Evolutionary conservation across 2,888 invertebrate species (phyloP).

Genomic region (Dasypolia templi): DNA sequence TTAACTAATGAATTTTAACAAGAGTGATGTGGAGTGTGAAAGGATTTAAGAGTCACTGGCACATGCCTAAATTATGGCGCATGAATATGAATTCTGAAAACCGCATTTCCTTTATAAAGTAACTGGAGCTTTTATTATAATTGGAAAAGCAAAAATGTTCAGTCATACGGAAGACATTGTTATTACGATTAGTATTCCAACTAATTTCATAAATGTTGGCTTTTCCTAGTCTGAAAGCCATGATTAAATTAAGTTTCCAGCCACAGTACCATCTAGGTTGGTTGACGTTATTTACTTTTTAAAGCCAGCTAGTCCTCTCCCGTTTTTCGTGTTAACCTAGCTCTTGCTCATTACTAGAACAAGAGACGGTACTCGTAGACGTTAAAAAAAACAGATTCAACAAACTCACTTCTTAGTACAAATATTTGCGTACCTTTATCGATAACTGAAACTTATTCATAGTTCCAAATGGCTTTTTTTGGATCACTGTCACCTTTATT

Average conservation of each 20-base stretch:
- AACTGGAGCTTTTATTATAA: conserved; percentile 13
- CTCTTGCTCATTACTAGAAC: conserved; percentile 53
- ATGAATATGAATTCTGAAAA: conserved; percentile 45
- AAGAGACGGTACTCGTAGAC: conserved; percentile 49
- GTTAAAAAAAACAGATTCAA: conserved; percentile 43
- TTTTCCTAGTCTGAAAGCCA: conserved; percentile 23
- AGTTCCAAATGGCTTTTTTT: neutral
- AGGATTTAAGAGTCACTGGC: conserved; percentile 45
- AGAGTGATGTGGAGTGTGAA: conserved; percentile 28
- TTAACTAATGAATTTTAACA: conserved; percentile 49
- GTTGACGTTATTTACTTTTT: conserved; percentile 43
- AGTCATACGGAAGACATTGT: conserved; percentile 21
- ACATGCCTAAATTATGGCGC: conserved; percentile 38
- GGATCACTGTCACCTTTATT: neutral
- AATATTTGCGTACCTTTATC: conserved; percentile 1
- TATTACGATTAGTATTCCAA: conserved; percentile 43
- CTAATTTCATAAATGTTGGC: conserved; percentile 47
- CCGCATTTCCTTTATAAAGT: conserved; percentile 29
- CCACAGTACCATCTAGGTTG: conserved; percentile 9
- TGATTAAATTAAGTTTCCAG: conserved; percentile 30
- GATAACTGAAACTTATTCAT: neutral
- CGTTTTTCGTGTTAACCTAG: conserved; percentile 47
- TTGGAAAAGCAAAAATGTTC: conserved; percentile 13
- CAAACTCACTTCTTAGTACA: conserved; percentile 8
- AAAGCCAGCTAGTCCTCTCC: conserved; percentile 20